phyloP scores from a whole-genome alignment of 2,113 vertebrate genomes.

The Cyanistes caeruleus region DNA sequence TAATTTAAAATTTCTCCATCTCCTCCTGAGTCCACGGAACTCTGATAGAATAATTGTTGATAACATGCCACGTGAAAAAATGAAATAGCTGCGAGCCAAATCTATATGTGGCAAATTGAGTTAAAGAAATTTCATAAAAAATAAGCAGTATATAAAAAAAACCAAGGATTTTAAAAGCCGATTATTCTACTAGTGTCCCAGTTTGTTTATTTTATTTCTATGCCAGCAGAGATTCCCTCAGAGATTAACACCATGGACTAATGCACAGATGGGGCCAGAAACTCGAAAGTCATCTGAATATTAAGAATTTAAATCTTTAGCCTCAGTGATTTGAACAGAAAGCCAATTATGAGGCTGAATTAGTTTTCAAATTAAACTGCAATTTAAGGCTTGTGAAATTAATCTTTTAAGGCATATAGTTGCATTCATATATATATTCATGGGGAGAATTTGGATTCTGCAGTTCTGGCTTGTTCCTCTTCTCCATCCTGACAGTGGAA shows the following conservation, averaged over 20 bases:
- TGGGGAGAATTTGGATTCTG: conserved; percentile 69
- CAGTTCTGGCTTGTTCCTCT: background rate
- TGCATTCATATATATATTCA: conserved; percentile 67
- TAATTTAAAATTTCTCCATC: conserved; percentile 10
- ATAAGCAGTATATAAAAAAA: conserved; percentile 48
- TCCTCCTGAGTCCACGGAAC: conserved; percentile 31
- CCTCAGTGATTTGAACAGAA: conserved; percentile 92
- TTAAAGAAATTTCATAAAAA: conserved; percentile 66
- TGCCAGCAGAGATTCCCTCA: conserved; percentile 68
- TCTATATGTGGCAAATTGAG: conserved; percentile 60
- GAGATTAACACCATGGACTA: conserved; percentile 72
- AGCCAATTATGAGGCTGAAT: conserved; percentile 98
- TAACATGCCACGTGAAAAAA: conserved; percentile 63
- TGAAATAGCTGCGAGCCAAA: conserved; percentile 68
- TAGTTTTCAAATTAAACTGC: conserved; percentile 97
- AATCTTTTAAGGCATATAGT: conserved; percentile 89
- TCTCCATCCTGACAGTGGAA: background rate
- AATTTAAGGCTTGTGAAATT: conserved; percentile 88
- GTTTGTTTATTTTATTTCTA: conserved; percentile 76
- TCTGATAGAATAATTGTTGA: conserved; percentile 17
- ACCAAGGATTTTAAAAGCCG: conserved; percentile 13
- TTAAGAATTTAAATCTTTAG: conserved; percentile 94
- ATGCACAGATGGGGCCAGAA: conserved; percentile 77
- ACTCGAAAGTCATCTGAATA: conserved; percentile 87
- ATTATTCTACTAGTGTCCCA: conserved; percentile 64